Evolutionary conservation across 2,888 invertebrate genomes (phyloP).

Genomic region (Euspilapteryx auroguttella): DNA sequence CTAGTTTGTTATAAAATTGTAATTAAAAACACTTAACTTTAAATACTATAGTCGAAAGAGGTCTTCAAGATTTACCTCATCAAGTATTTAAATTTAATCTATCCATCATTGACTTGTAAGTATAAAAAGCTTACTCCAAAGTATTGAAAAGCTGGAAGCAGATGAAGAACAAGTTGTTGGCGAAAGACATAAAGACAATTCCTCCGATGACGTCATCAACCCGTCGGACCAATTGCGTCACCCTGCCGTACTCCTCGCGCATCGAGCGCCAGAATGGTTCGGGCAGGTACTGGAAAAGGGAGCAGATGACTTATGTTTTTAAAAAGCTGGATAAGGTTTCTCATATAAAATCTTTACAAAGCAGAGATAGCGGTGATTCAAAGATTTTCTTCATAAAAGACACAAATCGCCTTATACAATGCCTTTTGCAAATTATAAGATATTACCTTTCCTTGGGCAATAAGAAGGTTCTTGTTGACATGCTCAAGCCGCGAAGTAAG

Average conservation of each 20-base stretch:
- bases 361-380: background rate
- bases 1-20: too few species aligned
- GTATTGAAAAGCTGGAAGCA: slow-evolving; percentile 64
- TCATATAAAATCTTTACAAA: background rate
- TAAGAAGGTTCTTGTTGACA: slow-evolving; percentile 48
- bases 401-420: too few species aligned
- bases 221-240: slow-evolving; percentile 42
- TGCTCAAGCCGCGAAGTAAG: slow-evolving; percentile 66
- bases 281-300: slow-evolving; percentile 18
- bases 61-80: too few species aligned
- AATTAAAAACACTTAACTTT: too few species aligned
- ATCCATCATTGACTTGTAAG: background rate
- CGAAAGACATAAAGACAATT: slow-evolving; percentile 57
- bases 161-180: slow-evolving; percentile 63
- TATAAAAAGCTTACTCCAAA: slow-evolving; percentile 41
- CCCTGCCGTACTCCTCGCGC: slow-evolving; percentile 55
- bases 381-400: background rate
- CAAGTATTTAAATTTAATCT: too few species aligned
- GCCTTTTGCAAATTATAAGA: too few species aligned
- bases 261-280: slow-evolving; percentile 61
- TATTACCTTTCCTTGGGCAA: slow-evolving; percentile 43
- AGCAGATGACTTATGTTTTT: background rate
- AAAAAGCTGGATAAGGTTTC: background rate
- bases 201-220: slow-evolving; percentile 54
- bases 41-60: too few species aligned